phyloP scores from a whole-genome alignment of 2,113 vertebrate genomes.

The Cephalopholis sonnerati region DNA sequence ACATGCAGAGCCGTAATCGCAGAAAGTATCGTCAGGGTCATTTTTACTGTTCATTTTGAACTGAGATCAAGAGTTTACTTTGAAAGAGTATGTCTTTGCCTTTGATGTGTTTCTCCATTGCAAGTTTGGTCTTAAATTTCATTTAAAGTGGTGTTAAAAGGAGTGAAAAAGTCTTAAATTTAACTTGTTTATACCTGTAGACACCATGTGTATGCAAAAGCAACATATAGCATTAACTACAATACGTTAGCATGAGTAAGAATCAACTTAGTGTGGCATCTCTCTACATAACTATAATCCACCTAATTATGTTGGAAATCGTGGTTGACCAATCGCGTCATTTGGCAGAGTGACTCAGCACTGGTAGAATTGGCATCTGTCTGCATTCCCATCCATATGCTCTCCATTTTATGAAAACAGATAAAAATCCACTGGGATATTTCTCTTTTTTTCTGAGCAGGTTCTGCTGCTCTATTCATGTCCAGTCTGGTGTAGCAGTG shows the following conservation, averaged over 20 bases:
- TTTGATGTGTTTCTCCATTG: too few species aligned
- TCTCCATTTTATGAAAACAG: not conserved
- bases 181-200: too few species aligned
- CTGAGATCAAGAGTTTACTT: too few species aligned
- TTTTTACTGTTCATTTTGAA: too few species aligned
- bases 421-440: not conserved
- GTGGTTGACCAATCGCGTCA: slow-evolving; percentile 17
- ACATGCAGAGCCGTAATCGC: too few species aligned
- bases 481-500: not conserved
- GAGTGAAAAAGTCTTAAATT: too few species aligned
- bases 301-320: slow-evolving; percentile 18
- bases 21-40: too few species aligned
- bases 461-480: not conserved
- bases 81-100: too few species aligned
- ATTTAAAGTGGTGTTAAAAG: too few species aligned
- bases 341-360: not conserved
- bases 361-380: slow-evolving; percentile 1
- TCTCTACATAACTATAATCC: not conserved
- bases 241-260: not conserved
- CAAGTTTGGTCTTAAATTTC: too few species aligned
- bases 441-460: not conserved
- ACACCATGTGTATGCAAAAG: too few species aligned
- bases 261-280: not conserved
- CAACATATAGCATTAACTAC: not conserved
- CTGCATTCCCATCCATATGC: not conserved